phyloP scores from a whole-genome alignment of 2,797 vertebrate species.

The Myotis vivesi region DNA sequence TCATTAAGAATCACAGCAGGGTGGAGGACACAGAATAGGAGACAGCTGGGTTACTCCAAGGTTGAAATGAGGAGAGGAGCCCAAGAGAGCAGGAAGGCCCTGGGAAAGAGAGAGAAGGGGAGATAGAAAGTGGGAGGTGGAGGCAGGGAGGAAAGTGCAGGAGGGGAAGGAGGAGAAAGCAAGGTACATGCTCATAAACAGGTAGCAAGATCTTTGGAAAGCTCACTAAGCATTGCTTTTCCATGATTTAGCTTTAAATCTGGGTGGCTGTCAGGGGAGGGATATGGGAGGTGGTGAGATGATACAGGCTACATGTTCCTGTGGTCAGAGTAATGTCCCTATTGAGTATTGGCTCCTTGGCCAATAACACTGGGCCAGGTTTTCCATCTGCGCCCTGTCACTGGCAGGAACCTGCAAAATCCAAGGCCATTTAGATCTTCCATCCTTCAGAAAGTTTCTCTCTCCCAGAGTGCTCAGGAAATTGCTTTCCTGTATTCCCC shows the following conservation, averaged over 20 bases:
- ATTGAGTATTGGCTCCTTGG: background rate
- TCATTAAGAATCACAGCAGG: conserved; percentile 43
- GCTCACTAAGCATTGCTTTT: background rate
- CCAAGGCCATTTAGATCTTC: background rate
- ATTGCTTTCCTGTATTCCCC: background rate
- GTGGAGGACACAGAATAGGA: background rate
- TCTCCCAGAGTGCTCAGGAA: background rate
- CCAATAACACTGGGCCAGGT: background rate
- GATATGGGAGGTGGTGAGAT: background rate
- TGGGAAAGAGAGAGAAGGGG: background rate
- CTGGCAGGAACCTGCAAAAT: background rate
- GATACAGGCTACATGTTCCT: background rate
- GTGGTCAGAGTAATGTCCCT: background rate
- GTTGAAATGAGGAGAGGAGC: background rate
- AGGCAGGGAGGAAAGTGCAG: background rate
- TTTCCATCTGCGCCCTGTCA: background rate
- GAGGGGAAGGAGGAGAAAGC: background rate
- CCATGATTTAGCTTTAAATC: background rate
- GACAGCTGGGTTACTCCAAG: background rate
- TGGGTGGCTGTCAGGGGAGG: background rate
- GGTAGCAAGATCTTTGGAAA: background rate
- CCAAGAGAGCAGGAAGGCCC: background rate
- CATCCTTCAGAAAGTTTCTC: background rate
- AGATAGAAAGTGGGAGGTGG: background rate
- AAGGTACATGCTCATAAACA: background rate